phyloP scores from a whole-genome alignment of 2,797 vertebrate species.

The Falco columbarius region DNA sequence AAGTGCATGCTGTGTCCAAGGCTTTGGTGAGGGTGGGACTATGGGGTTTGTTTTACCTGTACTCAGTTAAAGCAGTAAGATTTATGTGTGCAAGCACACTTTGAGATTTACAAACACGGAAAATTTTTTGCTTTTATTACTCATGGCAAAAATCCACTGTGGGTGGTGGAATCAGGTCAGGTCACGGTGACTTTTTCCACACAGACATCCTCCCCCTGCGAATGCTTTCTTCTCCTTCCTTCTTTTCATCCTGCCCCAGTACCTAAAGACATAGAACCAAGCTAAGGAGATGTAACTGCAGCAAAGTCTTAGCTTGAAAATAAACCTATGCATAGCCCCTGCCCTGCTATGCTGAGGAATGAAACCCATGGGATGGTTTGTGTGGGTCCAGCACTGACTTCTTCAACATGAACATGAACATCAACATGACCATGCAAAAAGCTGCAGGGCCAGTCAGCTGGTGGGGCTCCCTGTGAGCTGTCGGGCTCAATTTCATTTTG shows the following conservation, averaged over 20 bases:
- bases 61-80: background rate
- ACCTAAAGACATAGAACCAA: background rate
- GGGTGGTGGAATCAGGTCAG: background rate
- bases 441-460: background rate
- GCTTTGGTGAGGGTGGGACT: background rate
- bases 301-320: background rate
- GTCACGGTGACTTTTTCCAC: background rate
- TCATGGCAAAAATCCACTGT: background rate
- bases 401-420: background rate
- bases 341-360: background rate
- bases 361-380: background rate
- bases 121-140: background rate
- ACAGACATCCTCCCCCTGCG: background rate
- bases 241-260: background rate
- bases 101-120: background rate
- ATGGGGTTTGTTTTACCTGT: background rate
- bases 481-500: background rate
- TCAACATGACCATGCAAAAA: background rate
- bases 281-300: background rate
- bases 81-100: background rate
- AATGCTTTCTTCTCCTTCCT: background rate
- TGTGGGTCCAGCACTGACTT: background rate
- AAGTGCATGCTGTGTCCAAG: background rate
- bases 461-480: background rate
- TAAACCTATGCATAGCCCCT: background rate